Conservation (phyloP, 2,888 invertebrate genomes). For the Pammene aurita region DNA sequence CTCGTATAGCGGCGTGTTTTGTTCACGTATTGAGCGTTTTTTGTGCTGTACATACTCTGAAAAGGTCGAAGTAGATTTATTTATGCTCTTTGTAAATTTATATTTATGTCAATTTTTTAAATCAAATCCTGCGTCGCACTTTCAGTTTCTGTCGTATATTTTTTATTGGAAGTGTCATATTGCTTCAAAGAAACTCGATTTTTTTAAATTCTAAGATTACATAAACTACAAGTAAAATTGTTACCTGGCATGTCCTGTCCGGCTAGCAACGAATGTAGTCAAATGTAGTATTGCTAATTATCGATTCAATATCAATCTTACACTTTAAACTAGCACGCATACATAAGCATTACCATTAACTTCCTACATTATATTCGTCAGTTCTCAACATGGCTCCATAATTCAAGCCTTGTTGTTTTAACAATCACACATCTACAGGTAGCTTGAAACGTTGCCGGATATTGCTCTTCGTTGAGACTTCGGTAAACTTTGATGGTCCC, state of each 20-base stretch:
- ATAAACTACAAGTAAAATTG: too few relatives aligned
- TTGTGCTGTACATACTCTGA: slow-evolving; percentile 3
- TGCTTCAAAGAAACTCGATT: too few relatives aligned
- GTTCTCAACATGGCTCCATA: not conserved
- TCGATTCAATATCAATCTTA: too few relatives aligned
- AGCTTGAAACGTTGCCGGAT: slow-evolving; percentile 9
- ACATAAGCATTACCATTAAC: too few relatives aligned
- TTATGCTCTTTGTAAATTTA: not conserved
- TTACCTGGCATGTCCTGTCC: too few relatives aligned
- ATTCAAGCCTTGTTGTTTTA: not conserved
- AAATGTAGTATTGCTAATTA: too few relatives aligned
- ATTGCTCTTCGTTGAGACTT: slow-evolving; percentile 13
- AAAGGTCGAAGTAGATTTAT: slow-evolving; percentile 22
- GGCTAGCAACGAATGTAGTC: too few relatives aligned
- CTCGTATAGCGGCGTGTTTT: slow-evolving; percentile 37
- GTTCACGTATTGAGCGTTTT: slow-evolving; percentile 30
- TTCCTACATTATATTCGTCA: too few relatives aligned
- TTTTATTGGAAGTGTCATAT: too few relatives aligned
- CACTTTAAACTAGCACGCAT: too few relatives aligned
- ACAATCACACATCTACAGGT: slow-evolving; percentile 5
- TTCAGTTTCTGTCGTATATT: too few relatives aligned
- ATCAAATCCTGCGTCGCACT: not conserved
- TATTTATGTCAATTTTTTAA: not conserved
- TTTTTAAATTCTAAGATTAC: too few relatives aligned
- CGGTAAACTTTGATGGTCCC: slow-evolving; percentile 12